Percentiles rank a stretch among this genome's conserved stretches.
Evolutionary conservation across 2,797 vertebrate genomes (phyloP).

Genomic region (Danio kyathit): DNA sequence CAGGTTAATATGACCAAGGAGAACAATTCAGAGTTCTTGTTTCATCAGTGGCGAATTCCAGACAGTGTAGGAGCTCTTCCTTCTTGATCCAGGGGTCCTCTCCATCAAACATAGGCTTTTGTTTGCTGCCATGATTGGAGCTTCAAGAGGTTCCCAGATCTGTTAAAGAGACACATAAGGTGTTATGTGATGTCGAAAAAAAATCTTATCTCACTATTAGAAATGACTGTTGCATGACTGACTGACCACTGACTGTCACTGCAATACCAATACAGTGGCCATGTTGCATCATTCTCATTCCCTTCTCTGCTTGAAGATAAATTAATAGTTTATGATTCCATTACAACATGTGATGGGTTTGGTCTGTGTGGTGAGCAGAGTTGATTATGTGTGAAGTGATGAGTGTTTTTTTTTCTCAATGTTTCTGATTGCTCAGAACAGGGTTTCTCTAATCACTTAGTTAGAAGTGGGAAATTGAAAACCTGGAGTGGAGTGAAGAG

Average conservation of each 20-base stretch:
- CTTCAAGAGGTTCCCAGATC: neutral
- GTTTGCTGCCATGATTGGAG: slow-evolving; percentile 14
- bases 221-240: neutral
- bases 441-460: neutral
- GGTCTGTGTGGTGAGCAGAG: neutral
- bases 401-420: neutral
- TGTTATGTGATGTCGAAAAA: neutral
- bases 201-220: neutral
- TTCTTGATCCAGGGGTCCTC: slow-evolving; percentile 9
- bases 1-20: neutral
- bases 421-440: neutral
- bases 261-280: neutral
- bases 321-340: neutral
- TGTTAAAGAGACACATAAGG: slow-evolving; percentile 25
- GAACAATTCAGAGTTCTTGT: slow-evolving; percentile 20
- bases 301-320: neutral
- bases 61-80: neutral
- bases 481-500: neutral
- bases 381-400: neutral
- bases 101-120: slow-evolving; percentile 17
- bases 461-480: neutral
- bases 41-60: neutral
- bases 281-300: neutral
- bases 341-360: neutral
- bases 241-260: neutral